Conservation (phyloP, 2,797 vertebrate genomes). For the Alca torda region DNA sequence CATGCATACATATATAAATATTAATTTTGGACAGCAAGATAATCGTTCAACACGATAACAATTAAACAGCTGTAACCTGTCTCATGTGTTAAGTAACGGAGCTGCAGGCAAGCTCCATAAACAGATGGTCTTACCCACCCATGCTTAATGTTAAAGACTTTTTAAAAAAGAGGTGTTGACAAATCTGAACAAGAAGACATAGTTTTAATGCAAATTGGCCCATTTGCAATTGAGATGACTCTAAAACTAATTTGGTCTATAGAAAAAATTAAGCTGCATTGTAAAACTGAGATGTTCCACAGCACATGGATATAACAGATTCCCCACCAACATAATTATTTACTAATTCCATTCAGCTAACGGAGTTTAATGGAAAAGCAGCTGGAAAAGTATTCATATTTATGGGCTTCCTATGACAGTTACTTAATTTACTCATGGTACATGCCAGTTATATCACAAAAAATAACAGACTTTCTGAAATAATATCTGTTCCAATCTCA, state of each 20-base stretch:
- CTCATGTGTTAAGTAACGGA: slow-evolving; percentile 69
- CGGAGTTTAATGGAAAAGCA: slow-evolving; percentile 75
- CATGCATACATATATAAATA: slow-evolving; percentile 74
- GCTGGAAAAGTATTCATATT: slow-evolving; percentile 75
- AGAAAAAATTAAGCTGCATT: slow-evolving; percentile 69
- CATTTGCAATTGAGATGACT: slow-evolving; percentile 80
- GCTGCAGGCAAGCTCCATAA: slow-evolving; percentile 71
- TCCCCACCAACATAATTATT: slow-evolving; percentile 79
- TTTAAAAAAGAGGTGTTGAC: slow-evolving; percentile 78
- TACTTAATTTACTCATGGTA: slow-evolving; percentile 67
- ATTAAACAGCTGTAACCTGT: slow-evolving; percentile 82
- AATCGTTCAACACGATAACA: slow-evolving; percentile 73
- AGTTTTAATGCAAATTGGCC: slow-evolving; percentile 75
- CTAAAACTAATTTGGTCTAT: slow-evolving; percentile 74
- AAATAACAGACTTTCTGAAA: slow-evolving; percentile 66
- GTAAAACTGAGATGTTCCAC: slow-evolving; percentile 65
- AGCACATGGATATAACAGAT: slow-evolving; percentile 58
- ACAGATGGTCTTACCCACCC: slow-evolving; percentile 81
- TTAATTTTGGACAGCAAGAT: slow-evolving; percentile 77
- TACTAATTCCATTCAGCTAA: slow-evolving; percentile 76
- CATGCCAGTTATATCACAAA: slow-evolving; percentile 53
- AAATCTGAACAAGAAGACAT: slow-evolving; percentile 78
- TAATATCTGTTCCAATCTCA: slow-evolving; percentile 44
- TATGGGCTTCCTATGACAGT: slow-evolving; percentile 66
- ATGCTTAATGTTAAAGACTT: slow-evolving; percentile 77